A percentile compares a stretch with the other conserved stretches of the same genome.
Conservation (phyloP, 37 sponge, comb jelly and placozoan species). For the Amphimedon queenslandica region DNA sequence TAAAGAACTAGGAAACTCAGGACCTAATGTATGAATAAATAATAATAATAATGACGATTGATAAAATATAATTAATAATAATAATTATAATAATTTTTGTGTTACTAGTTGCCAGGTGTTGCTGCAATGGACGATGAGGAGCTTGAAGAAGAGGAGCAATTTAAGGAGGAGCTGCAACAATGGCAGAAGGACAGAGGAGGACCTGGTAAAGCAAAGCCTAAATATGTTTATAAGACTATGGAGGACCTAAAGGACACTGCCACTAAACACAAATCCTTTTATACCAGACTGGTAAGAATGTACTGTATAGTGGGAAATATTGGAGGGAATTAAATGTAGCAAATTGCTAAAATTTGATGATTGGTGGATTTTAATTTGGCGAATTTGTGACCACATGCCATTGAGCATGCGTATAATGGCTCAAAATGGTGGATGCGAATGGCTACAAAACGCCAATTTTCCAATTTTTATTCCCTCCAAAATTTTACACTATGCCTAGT, state of each 20-base stretch:
- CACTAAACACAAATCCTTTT: background rate
- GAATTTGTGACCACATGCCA: too few species aligned
- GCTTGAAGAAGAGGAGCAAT: constrained; percentile 44
- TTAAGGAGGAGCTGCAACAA: constrained; percentile 59
- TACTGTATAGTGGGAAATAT: background rate
- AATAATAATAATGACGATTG: background rate
- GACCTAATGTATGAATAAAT: constrained; percentile 26
- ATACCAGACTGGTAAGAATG: constrained; percentile 8
- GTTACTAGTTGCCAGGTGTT: background rate
- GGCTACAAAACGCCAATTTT: background rate
- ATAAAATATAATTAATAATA: too few species aligned
- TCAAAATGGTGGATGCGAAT: too few species aligned
- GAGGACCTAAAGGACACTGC: constrained; percentile 72
- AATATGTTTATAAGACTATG: constrained; percentile 80
- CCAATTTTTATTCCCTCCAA: too few species aligned
- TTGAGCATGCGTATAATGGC: too few species aligned
- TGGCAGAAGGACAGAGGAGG: constrained; percentile 57
- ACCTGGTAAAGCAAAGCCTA: constrained; percentile 54
- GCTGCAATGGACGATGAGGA: constrained; percentile 36
- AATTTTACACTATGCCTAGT: too few species aligned
- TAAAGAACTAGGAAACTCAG: constrained; percentile 44
- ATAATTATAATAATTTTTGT: too few species aligned
- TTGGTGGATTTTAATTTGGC: too few species aligned
- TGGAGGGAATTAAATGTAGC: too few species aligned
- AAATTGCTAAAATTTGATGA: too few species aligned